phyloP scores from a whole-genome alignment of 2,113 vertebrate genomes.

The Lathamus discolor region DNA sequence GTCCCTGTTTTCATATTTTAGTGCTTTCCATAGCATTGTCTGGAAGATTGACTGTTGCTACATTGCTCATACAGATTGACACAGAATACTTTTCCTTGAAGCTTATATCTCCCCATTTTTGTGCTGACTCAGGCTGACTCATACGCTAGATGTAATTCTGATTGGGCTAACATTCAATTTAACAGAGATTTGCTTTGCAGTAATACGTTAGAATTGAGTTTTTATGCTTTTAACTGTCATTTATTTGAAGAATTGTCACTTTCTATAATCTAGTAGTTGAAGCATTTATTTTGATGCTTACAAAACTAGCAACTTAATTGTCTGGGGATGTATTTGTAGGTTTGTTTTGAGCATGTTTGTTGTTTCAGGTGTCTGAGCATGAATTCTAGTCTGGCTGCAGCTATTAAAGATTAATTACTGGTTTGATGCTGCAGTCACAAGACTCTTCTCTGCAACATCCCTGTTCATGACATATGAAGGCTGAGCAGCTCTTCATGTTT shows the following conservation, averaged over 20 bases:
- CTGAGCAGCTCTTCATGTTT: not conserved
- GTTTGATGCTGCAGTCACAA: not conserved
- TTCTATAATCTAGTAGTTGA: not conserved
- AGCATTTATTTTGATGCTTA: constrained; percentile 10
- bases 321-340: not conserved
- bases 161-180: not conserved
- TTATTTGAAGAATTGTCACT: constrained; percentile 9
- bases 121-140: constrained; percentile 19
- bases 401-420: not conserved
- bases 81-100: not conserved
- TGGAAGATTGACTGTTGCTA: not conserved
- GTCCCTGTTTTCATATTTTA: not conserved
- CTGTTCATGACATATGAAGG: not conserved
- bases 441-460: not conserved
- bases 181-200: not conserved
- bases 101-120: not conserved
- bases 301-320: not conserved
- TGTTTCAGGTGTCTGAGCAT: not conserved
- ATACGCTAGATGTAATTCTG: not conserved
- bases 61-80: not conserved
- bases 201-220: not conserved
- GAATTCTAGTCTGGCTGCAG: not conserved
- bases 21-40: not conserved
- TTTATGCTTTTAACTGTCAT: not conserved
- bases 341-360: not conserved